Evolutionary conservation across 1,140 invertebrate genomes (phyloP).

Genomic region (Holotrichia oblita): DNA sequence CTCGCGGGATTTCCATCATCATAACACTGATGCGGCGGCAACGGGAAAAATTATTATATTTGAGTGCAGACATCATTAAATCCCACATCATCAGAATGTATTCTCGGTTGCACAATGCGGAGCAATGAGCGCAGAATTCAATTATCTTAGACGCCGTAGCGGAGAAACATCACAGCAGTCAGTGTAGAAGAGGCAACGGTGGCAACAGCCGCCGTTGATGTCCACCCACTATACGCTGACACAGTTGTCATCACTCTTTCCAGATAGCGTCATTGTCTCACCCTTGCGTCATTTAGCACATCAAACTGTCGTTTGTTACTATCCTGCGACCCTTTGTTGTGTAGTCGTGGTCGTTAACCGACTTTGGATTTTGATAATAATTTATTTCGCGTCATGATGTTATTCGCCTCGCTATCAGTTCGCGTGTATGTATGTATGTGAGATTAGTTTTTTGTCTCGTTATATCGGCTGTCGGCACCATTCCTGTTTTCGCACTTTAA

Average conservation of each 20-base stretch:
- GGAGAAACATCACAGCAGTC: conserved; percentile 18
- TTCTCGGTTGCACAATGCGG: conserved; percentile 50
- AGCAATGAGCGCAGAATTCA: conserved; percentile 53
- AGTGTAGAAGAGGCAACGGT: conserved; percentile 22
- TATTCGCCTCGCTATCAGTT: conserved; percentile 39
- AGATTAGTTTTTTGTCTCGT: conserved; percentile 18
- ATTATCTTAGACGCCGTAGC: conserved; percentile 49
- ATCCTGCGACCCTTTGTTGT: conserved; percentile 44
- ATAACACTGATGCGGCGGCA: neutral
- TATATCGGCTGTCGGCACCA: neutral
- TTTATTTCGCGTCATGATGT: conserved; percentile 46
- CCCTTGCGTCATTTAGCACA: conserved; percentile 59
- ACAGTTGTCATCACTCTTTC: conserved; percentile 56
- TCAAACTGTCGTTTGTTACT: conserved; percentile 59
- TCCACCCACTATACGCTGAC: conserved; percentile 45
- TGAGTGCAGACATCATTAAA: conserved; percentile 48
- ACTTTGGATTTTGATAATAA: conserved; percentile 50
- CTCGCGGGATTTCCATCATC: conserved; percentile 30
- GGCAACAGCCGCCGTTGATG: conserved; percentile 40
- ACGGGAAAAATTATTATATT: conserved; percentile 35
- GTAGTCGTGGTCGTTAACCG: conserved; percentile 46
- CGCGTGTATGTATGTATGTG: conserved; percentile 12
- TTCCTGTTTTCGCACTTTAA: neutral
- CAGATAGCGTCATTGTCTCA: conserved; percentile 59
- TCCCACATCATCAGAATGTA: conserved; percentile 52